These are phyloP conservation scores for Geococcyx californianus DNA, from an alignment of 2,113 vertebrate genomes.

Conservation along the genomic window DNA sequence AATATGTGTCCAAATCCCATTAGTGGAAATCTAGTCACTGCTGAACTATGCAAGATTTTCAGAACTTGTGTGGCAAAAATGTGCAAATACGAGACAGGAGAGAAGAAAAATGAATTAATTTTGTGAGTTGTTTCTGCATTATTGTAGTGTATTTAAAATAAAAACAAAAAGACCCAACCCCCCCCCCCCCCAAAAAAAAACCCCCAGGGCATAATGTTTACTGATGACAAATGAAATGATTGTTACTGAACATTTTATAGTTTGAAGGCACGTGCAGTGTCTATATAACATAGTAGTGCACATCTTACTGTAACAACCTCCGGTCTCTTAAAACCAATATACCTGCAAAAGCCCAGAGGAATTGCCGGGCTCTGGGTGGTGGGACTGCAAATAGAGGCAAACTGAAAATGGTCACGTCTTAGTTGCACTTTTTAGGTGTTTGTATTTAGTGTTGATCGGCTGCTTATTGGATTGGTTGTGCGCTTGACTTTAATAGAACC, in stretches of 20 bases:
- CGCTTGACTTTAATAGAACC: not conserved
- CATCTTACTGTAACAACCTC: not conserved
- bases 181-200: no score
- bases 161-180: no score
- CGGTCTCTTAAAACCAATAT: not conserved
- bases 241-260: not conserved
- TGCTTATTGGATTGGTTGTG: not conserved
- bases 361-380: not conserved
- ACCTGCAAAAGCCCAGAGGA: not conserved
- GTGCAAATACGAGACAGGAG: not conserved
- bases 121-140: not conserved
- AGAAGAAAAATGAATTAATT: not conserved
- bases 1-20: not conserved
- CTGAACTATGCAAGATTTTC: constrained; percentile 19
- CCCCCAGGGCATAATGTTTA: not conserved
- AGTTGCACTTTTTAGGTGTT: not conserved
- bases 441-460: not conserved
- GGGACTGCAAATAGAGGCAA: not conserved
- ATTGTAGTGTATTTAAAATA: not conserved
- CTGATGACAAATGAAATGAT: not conserved
- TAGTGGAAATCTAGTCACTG: constrained; percentile 21
- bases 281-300: rapidly evolving
- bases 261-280: not conserved
- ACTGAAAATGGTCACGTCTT: not conserved
- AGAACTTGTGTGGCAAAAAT: not conserved